Base-by-base conservation (phyloP, 1,140 invertebrate genomes). In the Charaxes varanes region DNA sequence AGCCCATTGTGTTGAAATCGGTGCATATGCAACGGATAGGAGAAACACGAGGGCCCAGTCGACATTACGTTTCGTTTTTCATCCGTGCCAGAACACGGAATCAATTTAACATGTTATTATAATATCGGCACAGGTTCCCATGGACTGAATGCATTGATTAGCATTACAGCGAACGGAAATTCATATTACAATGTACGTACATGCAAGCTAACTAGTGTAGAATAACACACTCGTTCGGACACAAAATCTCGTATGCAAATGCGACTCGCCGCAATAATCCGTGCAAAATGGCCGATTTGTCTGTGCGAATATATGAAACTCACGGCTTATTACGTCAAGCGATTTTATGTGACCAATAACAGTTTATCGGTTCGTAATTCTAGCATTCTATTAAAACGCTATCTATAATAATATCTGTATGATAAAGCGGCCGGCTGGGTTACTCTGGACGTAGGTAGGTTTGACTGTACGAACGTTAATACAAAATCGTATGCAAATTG, bases 261-360 rank as follows among this genome's bases (percentile, higher is more conserved):
- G 41, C 47, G 33, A 40, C 19, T 41, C 27, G 36, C 46, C 30
- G 40, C 55, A 55, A 70, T 71, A 67, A 67, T 69, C 38, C 40
- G 24, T 52, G 49, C 53, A 66, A 73, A 76, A 64, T 54, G 66
- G 51, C 42, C 64, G 53, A 66, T 78, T 78, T 78, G 74, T 68
- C 53, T 62, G 57, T n/a, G 73, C 71, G 65, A 73, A 79, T 73
- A 74, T 68, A 78, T 68, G 60, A 70, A 72, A 66, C 57, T 60
- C 59, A 45, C 46, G 30, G 57, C 63, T 74, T 72, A 73, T 73
- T 73, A 69, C 61, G 62, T 73, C 73, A 73, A 60, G 45, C 32
- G 53, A 74, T 57, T 78, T 77, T 77, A 74, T 71, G 53, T 53
- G 51, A 44, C 48, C 53, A 63, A 78, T 68, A 74, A 66, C 54